Conservation (phyloP, 1,140 invertebrate genomes). For the Drosophila kepulauana region DNA sequence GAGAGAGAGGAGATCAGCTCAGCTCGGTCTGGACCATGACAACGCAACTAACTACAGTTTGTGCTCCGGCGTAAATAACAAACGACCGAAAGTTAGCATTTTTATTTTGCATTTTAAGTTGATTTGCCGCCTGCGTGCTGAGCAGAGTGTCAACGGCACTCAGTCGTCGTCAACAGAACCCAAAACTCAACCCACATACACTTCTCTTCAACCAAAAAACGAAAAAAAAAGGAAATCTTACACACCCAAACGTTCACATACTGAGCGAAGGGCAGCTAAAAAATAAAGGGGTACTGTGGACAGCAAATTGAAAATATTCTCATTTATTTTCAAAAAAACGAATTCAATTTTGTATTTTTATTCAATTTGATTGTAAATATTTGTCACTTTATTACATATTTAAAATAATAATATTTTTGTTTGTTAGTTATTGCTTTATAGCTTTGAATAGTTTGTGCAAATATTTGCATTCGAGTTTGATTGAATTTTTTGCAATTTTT, state of each 20-base stretch:
- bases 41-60: conserved; percentile 75
- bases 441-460: too few relatives aligned
- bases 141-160: conserved; percentile 60
- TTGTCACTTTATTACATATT: too few relatives aligned
- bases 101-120: conserved; percentile 81
- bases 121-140: conserved; percentile 59
- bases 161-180: conserved; percentile 39
- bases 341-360: too few relatives aligned
- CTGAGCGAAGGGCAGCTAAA: background rate
- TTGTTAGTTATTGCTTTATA: too few relatives aligned
- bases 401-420: too few relatives aligned
- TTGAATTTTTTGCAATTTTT: too few relatives aligned
- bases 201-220: background rate
- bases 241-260: conserved; percentile 50
- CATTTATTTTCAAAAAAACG: too few relatives aligned
- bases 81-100: conserved; percentile 64
- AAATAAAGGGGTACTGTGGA: conserved; percentile 15
- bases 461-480: too few relatives aligned
- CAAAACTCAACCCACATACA: conserved; percentile 6
- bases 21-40: conserved; percentile 58
- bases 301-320: background rate
- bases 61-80: conserved; percentile 65
- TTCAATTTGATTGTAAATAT: too few relatives aligned
- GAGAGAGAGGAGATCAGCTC: background rate
- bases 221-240: conserved; percentile 5